Base-by-base conservation (phyloP, 2,797 vertebrate species). In the Phataginus tricuspis region DNA sequence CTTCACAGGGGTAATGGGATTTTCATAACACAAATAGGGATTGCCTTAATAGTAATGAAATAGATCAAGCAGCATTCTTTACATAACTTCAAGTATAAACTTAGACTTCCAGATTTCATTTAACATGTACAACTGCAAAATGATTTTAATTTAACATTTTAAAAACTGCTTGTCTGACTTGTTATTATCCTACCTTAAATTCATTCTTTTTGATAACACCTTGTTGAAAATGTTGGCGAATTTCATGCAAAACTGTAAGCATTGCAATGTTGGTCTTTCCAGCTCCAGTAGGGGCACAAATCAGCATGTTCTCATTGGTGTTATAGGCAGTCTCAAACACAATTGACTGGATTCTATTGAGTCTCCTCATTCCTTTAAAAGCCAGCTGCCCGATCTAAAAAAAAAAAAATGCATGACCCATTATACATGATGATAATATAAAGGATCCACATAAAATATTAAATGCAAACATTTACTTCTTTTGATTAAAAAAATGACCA, bases 261-360 rank as follows among this genome's bases (percentile, higher is more conserved):
- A 99, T 99, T 84, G 99, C 99, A 95, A 99, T 99, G 98, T 99
- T 99, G 51, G 99, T 99, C 98, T 99, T 99, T 53, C 99, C 99
- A 14, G 99, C 99, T 29, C 99, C 99, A 2, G 99, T 99, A 21
- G 99, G 99, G 42, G 99, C 99, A 31, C 99, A 99, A 96, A 99
- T 99, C 49, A 99, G 98, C 98, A 99, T 99, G 98, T 99, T 99
- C 97, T 99, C 99, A 2, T 99, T 99, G 94, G 99, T 99, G 97
- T 99, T 99, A 98, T 99, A 99, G 91, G 99, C 99, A 1, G 99
- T 99, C 98, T 99, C 99, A 2, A 99, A 99, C 89, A 99, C 99
- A 91, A 99, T 98, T 13, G 99, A 99, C 95, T 99, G 99, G 97
- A 99, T 99, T 96, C 99, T 98, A 97, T 99, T 99, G 86, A 99